Evolutionary conservation across 2,797 vertebrate species (phyloP), one percentile per base, ranked within the genome.

Genomic region (Neosalanx taihuensis): DNA sequence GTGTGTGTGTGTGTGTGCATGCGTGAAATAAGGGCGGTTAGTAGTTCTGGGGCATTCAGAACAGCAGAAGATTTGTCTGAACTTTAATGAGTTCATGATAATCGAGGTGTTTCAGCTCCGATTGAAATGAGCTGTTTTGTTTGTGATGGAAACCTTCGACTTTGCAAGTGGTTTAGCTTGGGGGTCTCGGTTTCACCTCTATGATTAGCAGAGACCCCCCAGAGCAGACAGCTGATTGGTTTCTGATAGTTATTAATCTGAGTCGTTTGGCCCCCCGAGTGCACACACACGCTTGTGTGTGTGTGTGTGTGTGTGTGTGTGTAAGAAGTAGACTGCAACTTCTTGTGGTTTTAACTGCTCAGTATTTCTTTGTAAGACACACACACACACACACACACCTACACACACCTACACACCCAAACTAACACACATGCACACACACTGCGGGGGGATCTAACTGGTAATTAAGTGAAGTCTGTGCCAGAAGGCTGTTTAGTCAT

Each of bases 381-480:
- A 12, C 15, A 64, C 51, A 60, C 30, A 61, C 65, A 41, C 18
- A 73, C n/a, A 65, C 17, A 15, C 64, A 61, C 26, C 72, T n/a
- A 65, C 17, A 15, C 64, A 61, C 23, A 26, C 23, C 23, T 12
- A 15, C 64, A 61, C 23, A 26, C 23, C 23, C 23, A 26, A 26
- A 26, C 23, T 26, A 26, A 12, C 15, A 64, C 51, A 60, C 30
- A 61, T 62, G 33, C 18, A 73, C 23, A 65, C 17, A 15, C 64
- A 61, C 26, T 77, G 79, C 51, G 41, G 73, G 76, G 79, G 82
- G 76, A 69, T 79, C 71, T 81, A 81, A 80, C 6, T 26, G 69
- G 79, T 90, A 89, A 89, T 90, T 87, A 80, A 85, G 86, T 90
- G 83, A 90, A 86, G 77, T 75, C 74, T 79, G 80, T 71, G 80